Evolutionary conservation across 2,797 vertebrate species (phyloP).

Genomic region (Phalloptychus januarius): DNA sequence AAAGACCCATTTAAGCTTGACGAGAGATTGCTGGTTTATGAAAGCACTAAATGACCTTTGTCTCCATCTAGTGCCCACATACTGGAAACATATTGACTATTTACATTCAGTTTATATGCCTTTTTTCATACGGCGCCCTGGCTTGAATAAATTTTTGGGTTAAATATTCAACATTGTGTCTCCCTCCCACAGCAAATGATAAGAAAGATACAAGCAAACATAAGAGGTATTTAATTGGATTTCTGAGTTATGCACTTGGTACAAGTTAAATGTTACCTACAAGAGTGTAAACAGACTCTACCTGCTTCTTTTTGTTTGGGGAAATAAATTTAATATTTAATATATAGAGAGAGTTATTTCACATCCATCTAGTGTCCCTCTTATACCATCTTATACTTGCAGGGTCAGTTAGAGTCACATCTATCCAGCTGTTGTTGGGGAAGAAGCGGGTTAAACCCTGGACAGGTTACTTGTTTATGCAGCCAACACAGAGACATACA

Average conservation of each 20-base stretch:
- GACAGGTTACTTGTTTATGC: background rate
- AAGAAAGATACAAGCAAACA: slow-evolving; percentile 35
- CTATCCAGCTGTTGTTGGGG: background rate
- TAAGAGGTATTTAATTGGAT: background rate
- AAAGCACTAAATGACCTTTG: slow-evolving; percentile 3
- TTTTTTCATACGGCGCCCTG: slow-evolving; percentile 25
- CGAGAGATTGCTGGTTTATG: background rate
- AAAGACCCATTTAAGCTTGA: background rate
- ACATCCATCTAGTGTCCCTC: background rate
- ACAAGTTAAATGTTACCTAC: background rate
- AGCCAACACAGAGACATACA: background rate
- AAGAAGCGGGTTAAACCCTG: background rate
- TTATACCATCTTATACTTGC: background rate
- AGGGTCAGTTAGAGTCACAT: background rate
- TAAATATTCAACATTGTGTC: slow-evolving; percentile 59
- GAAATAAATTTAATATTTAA: background rate
- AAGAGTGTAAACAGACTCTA: background rate
- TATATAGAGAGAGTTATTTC: too few species aligned
- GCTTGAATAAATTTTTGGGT: slow-evolving; percentile 45
- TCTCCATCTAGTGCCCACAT: slow-evolving; percentile 25
- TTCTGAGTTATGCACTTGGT: background rate
- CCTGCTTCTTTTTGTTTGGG: background rate
- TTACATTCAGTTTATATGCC: slow-evolving; percentile 13
- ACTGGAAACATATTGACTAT: slow-evolving; percentile 5
- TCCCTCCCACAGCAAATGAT: slow-evolving; percentile 30